Evolutionary conservation across 2,113 vertebrate species (phyloP), one percentile per base, ranked within the genome.

Genomic region (Vicugna pacos): DNA sequence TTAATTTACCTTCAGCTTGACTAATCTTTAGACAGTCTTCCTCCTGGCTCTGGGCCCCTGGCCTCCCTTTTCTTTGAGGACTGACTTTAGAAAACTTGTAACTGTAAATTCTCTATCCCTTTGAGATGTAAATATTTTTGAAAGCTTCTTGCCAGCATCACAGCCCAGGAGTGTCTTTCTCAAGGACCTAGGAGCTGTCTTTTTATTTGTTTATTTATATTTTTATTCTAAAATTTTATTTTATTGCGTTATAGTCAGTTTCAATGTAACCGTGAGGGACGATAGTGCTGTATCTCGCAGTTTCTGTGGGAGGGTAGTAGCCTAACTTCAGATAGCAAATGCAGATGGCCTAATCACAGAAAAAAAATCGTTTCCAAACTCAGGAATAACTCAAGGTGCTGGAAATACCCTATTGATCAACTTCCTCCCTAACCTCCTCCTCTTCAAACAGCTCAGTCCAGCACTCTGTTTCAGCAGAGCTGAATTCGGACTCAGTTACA

Each of bases 231-330:
- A 42, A 42, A 42, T 42, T 42, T 42, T 42, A 42, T 42, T 42
- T 42, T 42, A 42, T 42, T 42, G 38, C 4, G 38, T 42, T 42
- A 42, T 42, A 42, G 38, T 42, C 38, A 42, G 38, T 42, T 42
- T 42, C 70, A 84, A 62, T 46, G 5, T 50, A 26, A 82, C 76
- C 13, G 48, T 79, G 24, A 50, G 76, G 35, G 19, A 82, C 64
- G 14, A 26, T 12, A 46, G 22, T 52, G n/a, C 17, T 42, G 1
- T 30, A 42, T 38, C 7, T 75, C 0, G 1, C 17, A n/a, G 15
- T 76, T 81, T 87, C 75, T 50, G 32, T n/a, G 20, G 24, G 13
- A 69, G 14, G 9, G 9, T 24, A 91, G 42, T 5, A 76, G 11
- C 5, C 60, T 72, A 42, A 76, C 0, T 58, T 87, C 28, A 72